Conservation (phyloP, 1,140 invertebrate genomes). For the Campoletis sonorensis region DNA sequence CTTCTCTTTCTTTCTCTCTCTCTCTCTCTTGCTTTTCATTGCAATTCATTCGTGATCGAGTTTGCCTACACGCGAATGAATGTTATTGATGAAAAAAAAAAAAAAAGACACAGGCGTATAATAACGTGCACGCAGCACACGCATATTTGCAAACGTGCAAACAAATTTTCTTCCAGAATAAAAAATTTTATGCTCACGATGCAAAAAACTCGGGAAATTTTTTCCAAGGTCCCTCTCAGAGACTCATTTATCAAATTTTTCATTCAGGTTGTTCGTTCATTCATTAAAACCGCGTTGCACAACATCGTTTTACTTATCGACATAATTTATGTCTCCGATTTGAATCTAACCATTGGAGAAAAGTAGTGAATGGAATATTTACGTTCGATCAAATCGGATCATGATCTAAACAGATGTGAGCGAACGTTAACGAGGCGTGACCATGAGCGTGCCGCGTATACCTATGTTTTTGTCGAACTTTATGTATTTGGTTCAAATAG, state of each 20-base stretch:
- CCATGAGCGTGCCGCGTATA: constrained; percentile 9
- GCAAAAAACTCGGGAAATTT: no score
- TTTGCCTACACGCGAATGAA: not conserved
- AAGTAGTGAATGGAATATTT: constrained; percentile 40
- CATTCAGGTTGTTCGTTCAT: no score
- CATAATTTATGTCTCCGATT: not conserved
- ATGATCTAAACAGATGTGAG: constrained; percentile 40
- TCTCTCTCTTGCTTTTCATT: constrained; percentile 27
- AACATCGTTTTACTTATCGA: no score
- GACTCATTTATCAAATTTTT: no score
- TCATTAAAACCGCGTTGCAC: no score
- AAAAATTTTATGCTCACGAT: no score
- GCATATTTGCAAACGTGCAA: no score
- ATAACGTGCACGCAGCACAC: no score
- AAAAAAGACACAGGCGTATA: no score
- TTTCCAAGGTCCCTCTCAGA: no score
- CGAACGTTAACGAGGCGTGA: constrained; percentile 31
- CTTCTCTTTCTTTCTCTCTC: constrained; percentile 17
- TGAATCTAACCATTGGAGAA: constrained; percentile 5
- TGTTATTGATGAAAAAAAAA: no score
- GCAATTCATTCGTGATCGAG: constrained; percentile 19
- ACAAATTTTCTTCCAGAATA: no score
- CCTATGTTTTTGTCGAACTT: not conserved
- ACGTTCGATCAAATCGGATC: constrained; percentile 26
- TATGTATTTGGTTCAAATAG: not conserved